Base-by-base conservation (phyloP, 2,797 vertebrate species). In the Sebastes glaucus region DNA sequence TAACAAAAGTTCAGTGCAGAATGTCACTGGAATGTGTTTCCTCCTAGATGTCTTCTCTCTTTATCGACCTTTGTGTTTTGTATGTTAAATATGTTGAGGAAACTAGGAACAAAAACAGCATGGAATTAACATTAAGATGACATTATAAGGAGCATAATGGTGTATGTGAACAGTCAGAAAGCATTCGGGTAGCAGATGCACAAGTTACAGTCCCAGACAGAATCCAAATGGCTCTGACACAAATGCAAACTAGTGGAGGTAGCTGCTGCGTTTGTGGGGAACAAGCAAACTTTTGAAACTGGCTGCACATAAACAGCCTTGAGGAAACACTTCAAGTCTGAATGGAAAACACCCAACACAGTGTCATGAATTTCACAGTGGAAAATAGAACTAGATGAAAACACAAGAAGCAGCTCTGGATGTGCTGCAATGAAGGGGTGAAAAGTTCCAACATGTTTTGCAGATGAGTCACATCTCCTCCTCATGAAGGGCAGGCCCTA, bases 241-340 rank as follows among this genome's bases (percentile, higher is more conserved):
- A 82, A 81, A 91, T 70, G 74, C 74, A 91, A 90, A 80, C 70
- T 23, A 49, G 35, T 2, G n/a, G n/a, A 73, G 32, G 42, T 6
- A 56, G 71, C 70, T 27, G 70, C 74, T 28, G 72, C 62, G 64
- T 85, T 85, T 74, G 62, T 38, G 32, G 42, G 7, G 52, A 63
- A 52, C 52, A 83, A 65, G 64, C 23, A 52, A 86, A 85, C 56
- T 81, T 62, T 55, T 70, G 25, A 76, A 73, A 75, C 25, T 20
- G 14, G 49, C 80, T 74, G 76, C 73, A 87, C 72, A 77, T 71
- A 87, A 90, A 88, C 77, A 87, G 81, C 77, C 78, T 76, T 85
- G 30, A 68, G 85, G 73, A 87, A 81, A 75, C 22, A 66, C 77
- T 72, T 25, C 22, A 60, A 10, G 67, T 49, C 2, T 1, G 57